Conservation (phyloP, 1,140 invertebrate species). For the Acromyrmex heyeri region DNA sequence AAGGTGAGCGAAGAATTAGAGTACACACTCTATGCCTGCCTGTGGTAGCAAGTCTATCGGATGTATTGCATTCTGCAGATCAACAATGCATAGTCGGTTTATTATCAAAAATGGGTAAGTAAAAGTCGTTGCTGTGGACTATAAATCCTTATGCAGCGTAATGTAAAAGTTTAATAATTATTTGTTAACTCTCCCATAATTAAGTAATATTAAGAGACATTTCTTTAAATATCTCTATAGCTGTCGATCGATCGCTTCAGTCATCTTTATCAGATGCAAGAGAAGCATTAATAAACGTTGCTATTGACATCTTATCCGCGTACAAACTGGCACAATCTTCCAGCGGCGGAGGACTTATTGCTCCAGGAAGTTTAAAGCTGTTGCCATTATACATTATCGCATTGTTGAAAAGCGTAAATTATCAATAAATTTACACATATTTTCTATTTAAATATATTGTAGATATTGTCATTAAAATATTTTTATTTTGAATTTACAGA, state of each 20-base stretch:
- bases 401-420: slow-evolving; percentile 95
- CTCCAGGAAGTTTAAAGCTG: slow-evolving; percentile 92
- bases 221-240: slow-evolving; percentile 85
- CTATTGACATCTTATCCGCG: slow-evolving; percentile 95
- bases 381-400: slow-evolving; percentile 96
- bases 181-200: not conserved
- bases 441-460: not conserved
- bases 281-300: slow-evolving; percentile 98
- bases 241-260: slow-evolving; percentile 96
- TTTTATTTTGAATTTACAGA: slow-evolving; percentile 85
- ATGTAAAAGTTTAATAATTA: slow-evolving; percentile 17
- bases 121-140: not conserved
- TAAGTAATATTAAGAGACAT: not conserved
- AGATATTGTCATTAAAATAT: slow-evolving; percentile 12
- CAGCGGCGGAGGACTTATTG: slow-evolving; percentile 90
- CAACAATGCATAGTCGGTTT: slow-evolving; percentile 97
- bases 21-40: slow-evolving; percentile 99
- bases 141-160: not conserved
- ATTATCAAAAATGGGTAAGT: slow-evolving; percentile 97
- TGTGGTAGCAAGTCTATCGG: slow-evolving; percentile 93
- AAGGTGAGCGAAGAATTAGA: slow-evolving; percentile 97
- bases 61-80: slow-evolving; percentile 97
- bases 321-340: slow-evolving; percentile 92
- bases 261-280: slow-evolving; percentile 96
- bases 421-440: not conserved